Conservation (phyloP, 2,113 vertebrate species). For the Mungos mungo region DNA sequence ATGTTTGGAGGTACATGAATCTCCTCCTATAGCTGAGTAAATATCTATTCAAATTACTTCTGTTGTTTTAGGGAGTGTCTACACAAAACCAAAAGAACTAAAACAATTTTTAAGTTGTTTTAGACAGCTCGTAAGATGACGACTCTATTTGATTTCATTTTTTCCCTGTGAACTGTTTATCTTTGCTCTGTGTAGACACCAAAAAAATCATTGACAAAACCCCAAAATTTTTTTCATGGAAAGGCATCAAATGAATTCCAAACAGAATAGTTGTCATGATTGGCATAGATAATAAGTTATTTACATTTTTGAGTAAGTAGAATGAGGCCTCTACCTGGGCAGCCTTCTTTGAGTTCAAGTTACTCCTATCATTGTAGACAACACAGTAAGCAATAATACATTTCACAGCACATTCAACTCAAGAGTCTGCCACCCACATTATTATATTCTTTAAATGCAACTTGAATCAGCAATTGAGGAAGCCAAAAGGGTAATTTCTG, state of each 20-base stretch:
- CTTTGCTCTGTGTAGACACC: conserved; percentile 6
- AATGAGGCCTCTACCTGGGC: conserved; percentile 53
- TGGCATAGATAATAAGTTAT: neutral
- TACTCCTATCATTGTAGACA: neutral
- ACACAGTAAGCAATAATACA: neutral
- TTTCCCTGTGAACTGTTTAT: neutral
- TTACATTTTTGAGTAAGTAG: neutral
- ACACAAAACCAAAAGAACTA: neutral
- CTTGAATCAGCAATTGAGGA: neutral
- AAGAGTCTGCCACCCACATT: neutral
- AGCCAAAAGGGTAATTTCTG: neutral
- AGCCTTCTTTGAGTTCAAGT: conserved; percentile 45
- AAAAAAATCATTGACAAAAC: conserved; percentile 21
- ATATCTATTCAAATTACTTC: neutral
- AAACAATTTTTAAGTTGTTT: neutral
- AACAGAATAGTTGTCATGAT: neutral
- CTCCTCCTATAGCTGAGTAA: conserved; percentile 39
- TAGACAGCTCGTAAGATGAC: neutral
- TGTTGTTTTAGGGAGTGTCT: neutral
- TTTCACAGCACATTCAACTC: neutral
- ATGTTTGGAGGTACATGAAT: conserved; percentile 80
- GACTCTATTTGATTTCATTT: neutral
- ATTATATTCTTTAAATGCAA: neutral
- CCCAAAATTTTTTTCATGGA: neutral
- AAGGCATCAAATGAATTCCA: neutral